A percentile compares a stretch with the other conserved stretches of the same genome.
These are phyloP conservation scores for Caenorhabditis angaria DNA, from an alignment of 2,888 invertebrate species.

Conservation along the genomic window DNA sequence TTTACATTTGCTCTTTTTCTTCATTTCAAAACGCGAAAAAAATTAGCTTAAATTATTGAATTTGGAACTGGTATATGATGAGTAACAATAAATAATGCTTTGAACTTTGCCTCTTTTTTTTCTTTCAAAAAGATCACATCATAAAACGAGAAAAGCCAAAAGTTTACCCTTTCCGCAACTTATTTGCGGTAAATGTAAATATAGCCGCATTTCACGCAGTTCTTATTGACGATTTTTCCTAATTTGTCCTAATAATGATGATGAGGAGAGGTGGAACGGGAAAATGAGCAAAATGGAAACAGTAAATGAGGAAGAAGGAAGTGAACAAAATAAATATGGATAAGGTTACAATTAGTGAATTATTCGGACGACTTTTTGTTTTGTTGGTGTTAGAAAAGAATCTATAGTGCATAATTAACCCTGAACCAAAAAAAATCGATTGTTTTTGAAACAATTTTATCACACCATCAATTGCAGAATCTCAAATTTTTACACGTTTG, in stretches of 20 bases:
- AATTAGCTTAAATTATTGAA: background rate
- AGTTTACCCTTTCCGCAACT: slow-evolving; percentile 37
- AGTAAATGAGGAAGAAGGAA: background rate
- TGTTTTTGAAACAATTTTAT: background rate
- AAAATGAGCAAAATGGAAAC: slow-evolving; percentile 1
- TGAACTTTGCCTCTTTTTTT: slow-evolving; percentile 23
- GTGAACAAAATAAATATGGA: background rate
- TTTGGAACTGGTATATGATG: background rate
- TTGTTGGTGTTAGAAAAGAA: background rate
- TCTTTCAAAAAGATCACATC: too few species aligned
- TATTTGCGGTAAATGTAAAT: background rate
- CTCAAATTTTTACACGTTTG: background rate
- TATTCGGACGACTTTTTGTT: background rate
- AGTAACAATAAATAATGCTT: slow-evolving; percentile 29
- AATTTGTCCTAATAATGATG: slow-evolving; percentile 19
- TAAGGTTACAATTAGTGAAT: too few species aligned
- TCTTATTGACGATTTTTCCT: slow-evolving; percentile 5
- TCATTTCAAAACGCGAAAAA: background rate
- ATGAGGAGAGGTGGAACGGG: background rate
- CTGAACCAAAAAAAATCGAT: background rate
- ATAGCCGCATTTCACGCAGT: background rate
- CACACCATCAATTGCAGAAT: background rate
- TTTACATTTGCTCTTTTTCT: slow-evolving; percentile 13
- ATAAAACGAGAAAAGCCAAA: slow-evolving; percentile 3
- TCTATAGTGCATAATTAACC: too few species aligned